Percentiles rank a stretch among this genome's conserved stretches.
These are phyloP conservation scores for Lithobates sylvaticus DNA, from an alignment of 2,797 vertebrate genomes.

Conservation along the genomic window DNA sequence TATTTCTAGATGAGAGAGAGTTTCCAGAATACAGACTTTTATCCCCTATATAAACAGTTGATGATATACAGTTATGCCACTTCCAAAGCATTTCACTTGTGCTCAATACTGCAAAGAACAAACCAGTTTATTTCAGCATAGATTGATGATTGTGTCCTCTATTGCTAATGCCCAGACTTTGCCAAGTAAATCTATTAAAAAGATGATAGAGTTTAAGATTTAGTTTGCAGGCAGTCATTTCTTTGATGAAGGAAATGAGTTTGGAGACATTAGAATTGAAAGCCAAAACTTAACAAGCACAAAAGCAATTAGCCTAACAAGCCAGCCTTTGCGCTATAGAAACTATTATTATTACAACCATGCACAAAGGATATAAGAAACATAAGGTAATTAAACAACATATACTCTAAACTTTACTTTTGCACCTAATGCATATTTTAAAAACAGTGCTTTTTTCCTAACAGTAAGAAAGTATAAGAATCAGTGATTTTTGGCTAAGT, in stretches of 20 bases:
- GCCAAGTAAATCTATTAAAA: slow-evolving; percentile 46
- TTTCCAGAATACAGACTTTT: slow-evolving; percentile 4
- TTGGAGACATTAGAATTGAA: slow-evolving; percentile 23
- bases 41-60: neutral
- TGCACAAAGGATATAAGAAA: neutral
- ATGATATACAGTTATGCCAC: neutral
- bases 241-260: slow-evolving; percentile 41
- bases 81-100: neutral
- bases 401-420: neutral
- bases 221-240: slow-evolving; percentile 38
- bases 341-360: neutral
- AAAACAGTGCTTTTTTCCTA: neutral
- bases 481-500: no score
- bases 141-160: slow-evolving; percentile 51
- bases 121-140: slow-evolving; percentile 44
- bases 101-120: slow-evolving; percentile 26
- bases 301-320: slow-evolving; percentile 20
- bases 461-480: no score
- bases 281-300: slow-evolving; percentile 8
- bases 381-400: neutral
- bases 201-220: slow-evolving; percentile 44
- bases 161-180: slow-evolving; percentile 30
- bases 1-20: neutral
- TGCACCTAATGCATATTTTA: neutral
- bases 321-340: neutral